These are phyloP conservation scores for Cuculus canorus DNA, from an alignment of 2,797 vertebrate species.

Conservation along the genomic window DNA sequence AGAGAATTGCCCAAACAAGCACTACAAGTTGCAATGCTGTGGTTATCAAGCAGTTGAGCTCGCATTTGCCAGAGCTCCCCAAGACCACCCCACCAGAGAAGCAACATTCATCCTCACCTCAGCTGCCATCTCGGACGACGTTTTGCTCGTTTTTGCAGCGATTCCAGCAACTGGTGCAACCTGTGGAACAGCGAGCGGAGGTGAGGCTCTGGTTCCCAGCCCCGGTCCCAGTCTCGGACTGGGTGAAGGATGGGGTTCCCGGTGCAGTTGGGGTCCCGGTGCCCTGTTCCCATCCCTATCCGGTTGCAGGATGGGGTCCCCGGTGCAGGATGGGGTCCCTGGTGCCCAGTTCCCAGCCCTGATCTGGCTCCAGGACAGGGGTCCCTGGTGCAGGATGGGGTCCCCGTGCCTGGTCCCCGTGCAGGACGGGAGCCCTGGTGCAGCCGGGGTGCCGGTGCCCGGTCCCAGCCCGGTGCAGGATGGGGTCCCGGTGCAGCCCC, in stretches of 20 bases:
- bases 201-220: not conserved
- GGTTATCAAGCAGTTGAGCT: not conserved
- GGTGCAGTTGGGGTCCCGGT: too few species aligned
- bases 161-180: not conserved
- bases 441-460: too few species aligned
- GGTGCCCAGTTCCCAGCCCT: too few species aligned
- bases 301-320: too few species aligned
- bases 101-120: constrained; percentile 67
- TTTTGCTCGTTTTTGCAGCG: not conserved
- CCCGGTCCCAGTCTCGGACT: not conserved
- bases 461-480: too few species aligned
- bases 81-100: not conserved
- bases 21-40: not conserved
- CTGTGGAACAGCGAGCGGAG: constrained; percentile 20
- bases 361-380: too few species aligned
- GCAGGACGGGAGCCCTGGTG: too few species aligned
- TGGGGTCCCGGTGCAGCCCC: not conserved
- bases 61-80: not conserved
- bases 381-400: not conserved
- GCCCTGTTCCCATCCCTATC: too few species aligned
- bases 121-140: constrained; percentile 71
- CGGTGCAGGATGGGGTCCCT: too few species aligned
- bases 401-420: too few species aligned
- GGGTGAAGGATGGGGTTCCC: too few species aligned
- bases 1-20: not conserved